Percentiles rank a stretch among this genome's conserved stretches.
These are phyloP conservation scores for Megamerina dolium DNA, from an alignment of 2,888 invertebrate genomes.

Conservation along the genomic window DNA sequence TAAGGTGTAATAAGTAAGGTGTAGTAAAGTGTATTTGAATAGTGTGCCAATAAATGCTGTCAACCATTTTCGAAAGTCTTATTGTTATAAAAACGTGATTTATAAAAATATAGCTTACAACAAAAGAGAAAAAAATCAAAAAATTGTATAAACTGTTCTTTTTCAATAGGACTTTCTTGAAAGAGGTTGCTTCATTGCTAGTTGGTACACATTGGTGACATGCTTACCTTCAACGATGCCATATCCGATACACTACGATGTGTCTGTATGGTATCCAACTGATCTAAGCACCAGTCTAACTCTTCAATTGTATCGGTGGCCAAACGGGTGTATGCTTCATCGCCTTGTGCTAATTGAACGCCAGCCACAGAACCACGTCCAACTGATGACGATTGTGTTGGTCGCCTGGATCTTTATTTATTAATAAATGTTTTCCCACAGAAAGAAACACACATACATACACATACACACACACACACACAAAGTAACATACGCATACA, in stretches of 20 bases:
- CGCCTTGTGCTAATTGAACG: slow-evolving; percentile 54
- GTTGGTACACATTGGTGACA: neutral
- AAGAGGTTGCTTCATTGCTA: neutral
- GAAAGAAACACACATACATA: slow-evolving; percentile 13
- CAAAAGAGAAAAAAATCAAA: neutral
- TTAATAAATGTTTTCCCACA: slow-evolving; percentile 37
- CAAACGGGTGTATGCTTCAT: slow-evolving; percentile 88
- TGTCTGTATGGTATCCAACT: slow-evolving; percentile 98
- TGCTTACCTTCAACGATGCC: slow-evolving; percentile 94
- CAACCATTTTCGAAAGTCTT: neutral
- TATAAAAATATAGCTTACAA: neutral
- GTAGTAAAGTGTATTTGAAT: neutral
- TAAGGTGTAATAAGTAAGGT: neutral
- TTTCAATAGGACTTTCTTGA: too few relatives aligned
- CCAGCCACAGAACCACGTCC: slow-evolving; percentile 35
- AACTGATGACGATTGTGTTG: slow-evolving; percentile 45
- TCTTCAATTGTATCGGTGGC: slow-evolving; percentile 97
- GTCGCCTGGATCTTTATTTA: slow-evolving; percentile 49
- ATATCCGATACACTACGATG: slow-evolving; percentile 99
- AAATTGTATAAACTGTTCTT: too few relatives aligned
- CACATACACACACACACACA: slow-evolving; percentile 15
- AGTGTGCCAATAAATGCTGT: neutral
- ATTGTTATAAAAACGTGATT: neutral
- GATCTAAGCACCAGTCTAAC: slow-evolving; percentile 99
- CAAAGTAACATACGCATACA: neutral